Percentiles rank a stretch among this genome's conserved stretches.
These are phyloP conservation scores for Dendroctonus ponderosae DNA, from an alignment of 1,140 invertebrate genomes.

Conservation along the genomic window DNA sequence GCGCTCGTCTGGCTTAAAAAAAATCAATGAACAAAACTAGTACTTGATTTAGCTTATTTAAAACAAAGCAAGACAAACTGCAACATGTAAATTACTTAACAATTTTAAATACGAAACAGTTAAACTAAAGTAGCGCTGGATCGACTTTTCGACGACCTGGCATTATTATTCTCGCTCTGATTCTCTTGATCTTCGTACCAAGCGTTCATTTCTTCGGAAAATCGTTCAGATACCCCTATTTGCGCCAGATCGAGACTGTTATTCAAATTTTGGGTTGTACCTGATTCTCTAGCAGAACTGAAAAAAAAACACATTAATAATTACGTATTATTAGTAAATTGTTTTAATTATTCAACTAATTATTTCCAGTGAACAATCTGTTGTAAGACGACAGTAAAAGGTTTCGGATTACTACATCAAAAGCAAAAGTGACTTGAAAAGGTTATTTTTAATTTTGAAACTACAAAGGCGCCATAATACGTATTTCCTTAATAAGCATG, in stretches of 20 bases:
- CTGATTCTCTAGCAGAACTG: conserved; percentile 12
- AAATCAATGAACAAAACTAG: too few relatives aligned
- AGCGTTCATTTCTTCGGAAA: conserved; percentile 48
- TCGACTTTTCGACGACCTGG: conserved; percentile 32
- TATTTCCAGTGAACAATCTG: too few relatives aligned
- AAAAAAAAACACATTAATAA: conserved; percentile 5
- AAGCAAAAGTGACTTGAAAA: too few relatives aligned
- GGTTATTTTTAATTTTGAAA: too few relatives aligned
- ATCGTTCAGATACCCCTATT: conserved; percentile 42
- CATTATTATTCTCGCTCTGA: conserved; percentile 37
- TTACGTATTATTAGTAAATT: too few relatives aligned
- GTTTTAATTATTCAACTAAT: too few relatives aligned
- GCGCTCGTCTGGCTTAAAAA: too few relatives aligned
- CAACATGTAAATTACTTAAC: neutral
- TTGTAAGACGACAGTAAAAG: too few relatives aligned
- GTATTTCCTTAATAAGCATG: too few relatives aligned
- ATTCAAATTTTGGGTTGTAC: conserved; percentile 32
- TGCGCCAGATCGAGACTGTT: conserved; percentile 42
- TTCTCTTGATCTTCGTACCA: conserved; percentile 47
- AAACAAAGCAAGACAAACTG: neutral
- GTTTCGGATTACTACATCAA: too few relatives aligned
- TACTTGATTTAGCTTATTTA: too few relatives aligned
- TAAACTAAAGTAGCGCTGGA: conserved; percentile 49
- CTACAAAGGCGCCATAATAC: too few relatives aligned
- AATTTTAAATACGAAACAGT: conserved; percentile 13